Evolutionary conservation across 2,888 invertebrate genomes (phyloP), one percentile per base, ranked within the genome.

Genomic region (Nephrocerus scutellatus): DNA sequence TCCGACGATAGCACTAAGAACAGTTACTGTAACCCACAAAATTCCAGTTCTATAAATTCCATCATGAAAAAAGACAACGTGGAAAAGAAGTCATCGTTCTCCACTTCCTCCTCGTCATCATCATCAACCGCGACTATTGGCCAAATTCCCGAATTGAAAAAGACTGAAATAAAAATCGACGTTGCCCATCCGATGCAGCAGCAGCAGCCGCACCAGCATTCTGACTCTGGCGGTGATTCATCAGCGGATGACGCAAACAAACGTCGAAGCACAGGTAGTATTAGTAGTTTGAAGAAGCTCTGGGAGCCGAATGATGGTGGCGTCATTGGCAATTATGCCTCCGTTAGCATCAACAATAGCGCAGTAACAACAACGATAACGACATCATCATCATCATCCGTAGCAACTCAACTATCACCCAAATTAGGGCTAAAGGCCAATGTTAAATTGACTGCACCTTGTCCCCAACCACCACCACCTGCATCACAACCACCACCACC

Each of bases 261-360:
- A 64, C 75, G 91, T 10, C 82, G 87, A 50, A 90, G 90, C 66
- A 90, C 90, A 32, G 91, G 91, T 46, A 89, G 89, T 70, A 92
- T 92, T 59, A 89, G 83, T 63, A 91, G 88, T 66, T 73, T 92
- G 56, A 91, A 91, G 66, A 88, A 88, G 66, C 71, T 92, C 47
- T 92, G 92, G 92, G 92, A 92, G 69, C 83, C 82, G 49, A 85
- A 84, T 60, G 82, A 82, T 18, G n/a, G n/a, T n/a, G n/a, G n/a
- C n/a, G 49, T n/a, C 25, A 2, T 18, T 38, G 41, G 44, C 46
- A 48, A 42, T 32, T 46, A 46, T 41, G 46, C 46, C 24, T 41
- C 40, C 30, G 41, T 43, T 33, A 43, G 42, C 41, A 44, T 32
- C 42, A 61, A 25, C 67, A 69, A n/a, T n/a, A n/a, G n/a, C n/a